Conservation (phyloP, 2,888 invertebrate species). For the Eustalomyia histrio region DNA sequence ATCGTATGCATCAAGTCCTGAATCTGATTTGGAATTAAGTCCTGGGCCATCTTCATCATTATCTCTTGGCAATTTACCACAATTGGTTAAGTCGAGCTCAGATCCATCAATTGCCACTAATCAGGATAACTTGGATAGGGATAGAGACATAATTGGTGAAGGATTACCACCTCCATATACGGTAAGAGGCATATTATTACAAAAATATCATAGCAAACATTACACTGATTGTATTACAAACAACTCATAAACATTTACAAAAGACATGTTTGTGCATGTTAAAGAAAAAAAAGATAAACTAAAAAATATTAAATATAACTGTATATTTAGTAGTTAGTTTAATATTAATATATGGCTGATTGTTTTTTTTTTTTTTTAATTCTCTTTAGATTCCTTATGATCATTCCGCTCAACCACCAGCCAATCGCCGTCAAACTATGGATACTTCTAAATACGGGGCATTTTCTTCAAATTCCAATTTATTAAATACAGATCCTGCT, state of each 20-base stretch:
- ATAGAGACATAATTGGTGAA: conserved; percentile 83
- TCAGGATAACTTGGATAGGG: conserved; percentile 89
- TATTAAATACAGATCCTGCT: conserved; percentile 75
- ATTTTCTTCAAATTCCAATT: conserved; percentile 74
- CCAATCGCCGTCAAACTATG: conserved; percentile 78
- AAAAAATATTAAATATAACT: conserved; percentile 3
- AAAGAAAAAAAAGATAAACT: conserved; percentile 35
- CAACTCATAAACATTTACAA: conserved; percentile 19
- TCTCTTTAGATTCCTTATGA: conserved; percentile 77
- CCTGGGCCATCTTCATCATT: conserved; percentile 84
- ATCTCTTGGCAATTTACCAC: conserved; percentile 82
- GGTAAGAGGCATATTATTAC: conserved; percentile 81
- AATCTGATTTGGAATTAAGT: conserved; percentile 95
- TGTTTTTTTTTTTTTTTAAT: conserved; percentile 33
- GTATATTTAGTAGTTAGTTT: conserved; percentile 9
- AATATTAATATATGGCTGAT: background rate
- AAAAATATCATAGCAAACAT: conserved; percentile 44
- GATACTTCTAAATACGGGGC: conserved; percentile 74
- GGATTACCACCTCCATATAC: conserved; percentile 92
- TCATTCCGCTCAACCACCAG: conserved; percentile 71
- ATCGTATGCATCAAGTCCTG: conserved; percentile 97
- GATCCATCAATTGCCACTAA: conserved; percentile 97
- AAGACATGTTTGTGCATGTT: conserved; percentile 49
- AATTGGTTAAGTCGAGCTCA: conserved; percentile 90
- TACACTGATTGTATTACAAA: conserved; percentile 45